phyloP scores from a whole-genome alignment of 2,113 vertebrate genomes.

The Xerus inauris region DNA sequence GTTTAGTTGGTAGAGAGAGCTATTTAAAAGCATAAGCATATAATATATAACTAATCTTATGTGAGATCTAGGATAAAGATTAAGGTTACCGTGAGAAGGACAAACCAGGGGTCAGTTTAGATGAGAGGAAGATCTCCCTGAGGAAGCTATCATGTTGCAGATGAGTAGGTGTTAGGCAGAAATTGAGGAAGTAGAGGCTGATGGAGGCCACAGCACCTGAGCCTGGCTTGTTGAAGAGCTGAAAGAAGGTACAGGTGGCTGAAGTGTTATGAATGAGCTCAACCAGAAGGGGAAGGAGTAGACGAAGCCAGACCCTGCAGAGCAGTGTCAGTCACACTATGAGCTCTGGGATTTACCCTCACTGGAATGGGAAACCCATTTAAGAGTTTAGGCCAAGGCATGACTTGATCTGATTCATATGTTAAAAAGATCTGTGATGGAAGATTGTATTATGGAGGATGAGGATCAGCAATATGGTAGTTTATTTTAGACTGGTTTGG shows the following conservation, averaged over 20 bases:
- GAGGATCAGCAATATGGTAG: neutral
- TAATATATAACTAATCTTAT: neutral
- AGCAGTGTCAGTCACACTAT: neutral
- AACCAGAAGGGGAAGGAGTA: neutral
- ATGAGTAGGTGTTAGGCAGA: neutral
- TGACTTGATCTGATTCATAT: neutral
- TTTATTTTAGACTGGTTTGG: neutral
- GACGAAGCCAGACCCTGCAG: neutral
- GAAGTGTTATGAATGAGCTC: neutral
- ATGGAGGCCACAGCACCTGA: neutral
- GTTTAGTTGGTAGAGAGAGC: neutral
- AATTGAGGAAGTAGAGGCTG: neutral
- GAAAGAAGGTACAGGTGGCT: neutral
- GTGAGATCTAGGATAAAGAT: neutral
- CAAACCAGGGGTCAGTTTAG: neutral
- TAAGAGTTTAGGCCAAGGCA: neutral
- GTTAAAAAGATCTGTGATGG: constrained; percentile 16
- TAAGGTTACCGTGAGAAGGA: neutral
- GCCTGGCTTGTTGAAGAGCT: neutral
- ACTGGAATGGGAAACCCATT: neutral
- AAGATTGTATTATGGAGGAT: neutral
- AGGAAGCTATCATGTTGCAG: neutral
- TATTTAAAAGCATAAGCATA: neutral
- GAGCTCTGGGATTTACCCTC: neutral
- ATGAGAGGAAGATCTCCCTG: neutral